Evolutionary conservation across 1,140 invertebrate genomes (phyloP), one percentile per base, ranked within the genome.

Genomic region (Eciton burchellii): DNA sequence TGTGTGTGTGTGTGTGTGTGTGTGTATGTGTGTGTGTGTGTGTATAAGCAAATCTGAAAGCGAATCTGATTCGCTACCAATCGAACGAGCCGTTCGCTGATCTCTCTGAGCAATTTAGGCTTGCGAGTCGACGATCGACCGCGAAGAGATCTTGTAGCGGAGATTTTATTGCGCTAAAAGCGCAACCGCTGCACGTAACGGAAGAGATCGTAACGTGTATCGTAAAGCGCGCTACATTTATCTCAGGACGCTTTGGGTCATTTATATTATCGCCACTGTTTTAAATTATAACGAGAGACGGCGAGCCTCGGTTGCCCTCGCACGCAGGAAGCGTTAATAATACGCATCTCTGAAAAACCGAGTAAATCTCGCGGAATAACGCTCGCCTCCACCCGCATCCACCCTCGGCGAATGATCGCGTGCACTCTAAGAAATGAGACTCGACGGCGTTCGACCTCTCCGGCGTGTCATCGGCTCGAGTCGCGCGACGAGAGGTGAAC

Each of bases 41-140:
- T 41, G 52, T 24, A 52, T 52, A 77, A 54, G 54, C 35, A 9
- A 3, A 68, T 66, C 16, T 68, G 54, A 68, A 77, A 77, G 54
- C 21, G 21, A 35, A 35, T 35, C n/a, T n/a, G n/a, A n/a, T n/a
- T n/a, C n/a, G n/a, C n/a, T n/a, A n/a, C n/a, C n/a, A n/a, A n/a
- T n/a, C n/a, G n/a, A 12, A 52, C 57, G 56, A 11, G 14, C 16
- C 1, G 35, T 77, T 56, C 54, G 41, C 2, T 45, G 35, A 54
- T 35, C 6, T 35, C 35, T 35, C 5, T 16, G n/a, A 77, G 54
- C 11, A 29, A 77, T 77, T 35, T 35, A 6, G 2, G 35, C 35
- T 35, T 35, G 35, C n/a, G 35, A 35, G 35, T 6, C 6, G 35
- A 3, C 6, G 35, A 35, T n/a, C n/a, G n/a, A n/a, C n/a, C n/a